phyloP scores from a whole-genome alignment of 2,888 invertebrate genomes.

The Calameuta idolon region DNA sequence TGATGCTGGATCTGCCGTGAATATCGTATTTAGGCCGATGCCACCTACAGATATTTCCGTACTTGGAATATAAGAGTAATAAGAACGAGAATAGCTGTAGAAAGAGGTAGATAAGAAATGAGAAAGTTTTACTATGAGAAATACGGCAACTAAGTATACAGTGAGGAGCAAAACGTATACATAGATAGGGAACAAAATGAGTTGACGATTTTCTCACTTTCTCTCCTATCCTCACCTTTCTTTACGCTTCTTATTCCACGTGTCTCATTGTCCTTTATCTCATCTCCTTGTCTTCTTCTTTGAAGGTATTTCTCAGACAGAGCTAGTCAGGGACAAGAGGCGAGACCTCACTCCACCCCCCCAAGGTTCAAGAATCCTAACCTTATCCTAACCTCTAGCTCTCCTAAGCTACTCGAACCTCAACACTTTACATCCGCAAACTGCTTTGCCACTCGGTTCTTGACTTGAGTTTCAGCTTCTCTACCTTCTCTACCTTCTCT shows the following conservation, averaged over 20 bases:
- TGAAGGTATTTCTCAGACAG: background rate
- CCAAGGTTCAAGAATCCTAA: slow-evolving; percentile 30
- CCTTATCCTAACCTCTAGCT: slow-evolving; percentile 31
- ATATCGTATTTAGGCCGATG: background rate
- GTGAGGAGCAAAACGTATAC: background rate
- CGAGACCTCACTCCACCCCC: slow-evolving; percentile 7
- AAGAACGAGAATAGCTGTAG: background rate
- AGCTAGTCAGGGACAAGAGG: background rate
- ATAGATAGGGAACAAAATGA: background rate
- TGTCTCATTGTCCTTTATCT: background rate
- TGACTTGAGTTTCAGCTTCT: background rate
- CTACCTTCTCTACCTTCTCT: background rate
- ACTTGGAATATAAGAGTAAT: background rate
- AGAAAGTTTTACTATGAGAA: background rate
- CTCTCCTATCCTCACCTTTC: background rate
- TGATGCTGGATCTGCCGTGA: background rate
- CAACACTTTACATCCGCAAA: slow-evolving; percentile 36
- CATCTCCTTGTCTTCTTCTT: background rate
- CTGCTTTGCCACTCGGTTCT: slow-evolving; percentile 24
- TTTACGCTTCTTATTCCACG: background rate
- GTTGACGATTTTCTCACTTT: background rate
- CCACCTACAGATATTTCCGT: background rate
- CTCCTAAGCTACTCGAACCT: slow-evolving; percentile 24
- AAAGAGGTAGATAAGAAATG: background rate
- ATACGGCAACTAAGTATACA: background rate